Evolutionary conservation across 2,113 vertebrate genomes (phyloP), one percentile per base, ranked within the genome.

Genomic region (Patagioenas fasciata): DNA sequence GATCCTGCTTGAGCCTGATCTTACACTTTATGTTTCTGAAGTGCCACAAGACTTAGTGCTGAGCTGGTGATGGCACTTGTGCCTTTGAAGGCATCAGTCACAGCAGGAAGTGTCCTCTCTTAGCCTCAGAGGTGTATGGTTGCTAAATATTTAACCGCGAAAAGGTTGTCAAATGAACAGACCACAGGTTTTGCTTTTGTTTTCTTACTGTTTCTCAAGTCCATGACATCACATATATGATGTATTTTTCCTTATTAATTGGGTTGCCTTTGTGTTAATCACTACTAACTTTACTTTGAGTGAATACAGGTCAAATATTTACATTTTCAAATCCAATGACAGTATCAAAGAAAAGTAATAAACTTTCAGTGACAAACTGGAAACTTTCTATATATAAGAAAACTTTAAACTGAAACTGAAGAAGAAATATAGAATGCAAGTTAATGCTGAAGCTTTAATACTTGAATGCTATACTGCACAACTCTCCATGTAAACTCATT

Each of bases 61-160:
- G 36, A 83, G 32, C 2, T 47, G 69, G 31, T 7, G 38, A 24
- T 44, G 48, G 18, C 31, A 47, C 23, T 64, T 40, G 7, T 20
- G 16, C 29, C 23, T 84, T 44, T 66, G 56, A 34, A 75, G 44
- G 17, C 3, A 3, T 25, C 38, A 29, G 28, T 40, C 36, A 29
- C 26, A 34, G 15, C 1, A n/a, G 40, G 44, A 80, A 80, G 29
- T 6, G 32, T 48, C 29, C 2, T 58, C 20, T 72, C 24, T 73
- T 54, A 32, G 28, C 8, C n/a, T 38, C 2, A 58, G 18, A 85
- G 7, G 1, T 29, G 4, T 20, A 24, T 5, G 10, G 7, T 21
- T 6, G 1, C 6, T 57, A 73, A 89, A 23, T 3, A 7, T 74
- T 57, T 53, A 48, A 18, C n/a, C 18, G 57, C 0, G 0, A 57